Evolutionary conservation across 2,888 invertebrate species (phyloP), one percentile per base, ranked within the genome.

Genomic region (Dolomedes plantarius): DNA sequence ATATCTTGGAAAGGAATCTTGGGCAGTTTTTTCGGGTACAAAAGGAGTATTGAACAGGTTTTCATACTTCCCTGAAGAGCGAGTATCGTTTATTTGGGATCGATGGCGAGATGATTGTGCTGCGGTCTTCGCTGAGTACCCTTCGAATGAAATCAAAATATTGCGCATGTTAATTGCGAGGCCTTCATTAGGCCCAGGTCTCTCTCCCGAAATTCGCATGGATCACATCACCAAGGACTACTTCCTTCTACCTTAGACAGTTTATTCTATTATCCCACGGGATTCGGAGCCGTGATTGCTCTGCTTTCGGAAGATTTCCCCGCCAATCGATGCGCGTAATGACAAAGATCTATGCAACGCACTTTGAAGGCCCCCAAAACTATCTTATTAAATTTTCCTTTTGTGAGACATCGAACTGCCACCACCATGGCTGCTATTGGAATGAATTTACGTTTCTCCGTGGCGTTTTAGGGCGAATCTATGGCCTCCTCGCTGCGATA

Each of bases 381-480:
- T 83, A 76, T 83, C 82, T 83, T 83, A 83, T 83, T 83, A 83
- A 83, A 83, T 76, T 83, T 83, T 83, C 82, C 82, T 82, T 83
- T 83, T 83, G 76, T 83, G 82, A 76, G 31, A 36, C 68, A 81
- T 74, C 74, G 74, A n/a, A 81, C 68, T 82, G 82, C 62, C 72
- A 68, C 28, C 68, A 50, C 69, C 32, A 62, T 77, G 77, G 80
- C 65, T 71, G 39, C 74, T 16, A 46, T 29, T 46, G 46, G 75
- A 82, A 76, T 76, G 71, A 82, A 82, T 82, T 82, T 82, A 82
- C 69, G 27, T 29, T 62, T 71, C 81, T 65, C 74, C 65, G 31
- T 72, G 68, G 68, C 50, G 72, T 46, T 50, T 50, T 68, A 36
- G 74, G 65, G 36, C 32, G 39, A 46, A 72, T 71, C 65, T 31